Percentiles rank a stretch among this genome's conserved stretches.
These are phyloP conservation scores for Rissa tridactyla DNA, from an alignment of 2,113 vertebrate species.

Conservation along the genomic window DNA sequence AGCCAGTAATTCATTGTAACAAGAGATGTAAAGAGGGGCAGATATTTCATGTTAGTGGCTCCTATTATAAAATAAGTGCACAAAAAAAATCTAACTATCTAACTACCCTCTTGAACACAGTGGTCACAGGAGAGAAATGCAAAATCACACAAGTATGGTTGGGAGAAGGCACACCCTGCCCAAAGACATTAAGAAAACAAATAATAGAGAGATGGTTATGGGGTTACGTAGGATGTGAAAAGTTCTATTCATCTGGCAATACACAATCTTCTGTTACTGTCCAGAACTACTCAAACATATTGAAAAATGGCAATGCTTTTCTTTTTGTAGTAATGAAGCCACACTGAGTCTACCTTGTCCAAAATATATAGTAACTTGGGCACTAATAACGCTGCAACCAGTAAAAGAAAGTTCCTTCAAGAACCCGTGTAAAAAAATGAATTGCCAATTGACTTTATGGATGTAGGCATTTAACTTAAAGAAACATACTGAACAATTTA, in stretches of 20 bases:
- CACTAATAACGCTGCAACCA: not conserved
- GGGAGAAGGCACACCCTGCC: not conserved
- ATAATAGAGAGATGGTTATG: not conserved
- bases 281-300: not conserved
- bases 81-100: not conserved
- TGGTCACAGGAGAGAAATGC: not conserved
- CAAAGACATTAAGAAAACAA: not conserved
- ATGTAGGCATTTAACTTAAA: not conserved
- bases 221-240: not conserved
- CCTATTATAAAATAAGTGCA: not conserved
- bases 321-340: not conserved
- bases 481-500: not conserved
- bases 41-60: not conserved
- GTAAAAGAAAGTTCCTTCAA: not conserved
- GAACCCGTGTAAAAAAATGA: not conserved
- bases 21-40: not conserved
- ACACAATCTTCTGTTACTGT: not conserved
- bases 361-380: not conserved
- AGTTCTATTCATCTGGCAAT: not conserved
- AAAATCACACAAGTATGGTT: rapidly evolving
- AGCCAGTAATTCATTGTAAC: rapidly evolving
- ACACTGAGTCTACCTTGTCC: not conserved
- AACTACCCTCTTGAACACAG: not conserved
- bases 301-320: not conserved
- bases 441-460: not conserved